Evolutionary conservation across 2,113 vertebrate species (phyloP).

Genomic region (Colossoma macropomum): DNA sequence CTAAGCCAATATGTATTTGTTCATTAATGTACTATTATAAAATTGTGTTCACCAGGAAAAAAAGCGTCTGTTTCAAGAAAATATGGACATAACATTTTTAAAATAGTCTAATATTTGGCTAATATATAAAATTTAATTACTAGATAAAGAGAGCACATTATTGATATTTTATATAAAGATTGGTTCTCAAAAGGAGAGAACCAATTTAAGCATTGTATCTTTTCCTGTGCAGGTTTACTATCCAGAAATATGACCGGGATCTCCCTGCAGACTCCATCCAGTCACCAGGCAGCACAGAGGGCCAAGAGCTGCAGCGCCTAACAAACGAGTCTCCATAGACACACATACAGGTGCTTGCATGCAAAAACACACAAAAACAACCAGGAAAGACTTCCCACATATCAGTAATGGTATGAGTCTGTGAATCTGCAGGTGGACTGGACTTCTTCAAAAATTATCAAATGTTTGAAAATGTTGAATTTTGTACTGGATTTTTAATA

Average conservation of each 20-base stretch:
- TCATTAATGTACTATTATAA: no score
- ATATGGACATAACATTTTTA: no score
- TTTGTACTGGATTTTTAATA: not conserved
- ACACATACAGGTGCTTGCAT: not conserved
- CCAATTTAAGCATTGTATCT: not conserved
- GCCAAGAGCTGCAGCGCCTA: slow-evolving; percentile 59
- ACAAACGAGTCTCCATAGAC: slow-evolving; percentile 49
- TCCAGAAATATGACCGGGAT: slow-evolving; percentile 42
- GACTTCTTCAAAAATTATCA: not conserved
- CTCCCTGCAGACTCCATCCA: slow-evolving; percentile 47
- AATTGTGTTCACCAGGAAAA: no score
- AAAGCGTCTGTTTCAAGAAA: no score
- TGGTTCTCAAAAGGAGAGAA: not conserved
- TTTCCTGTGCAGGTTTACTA: slow-evolving; percentile 52
- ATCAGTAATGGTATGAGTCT: not conserved
- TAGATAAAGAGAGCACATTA: no score
- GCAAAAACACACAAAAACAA: slow-evolving; percentile 18
- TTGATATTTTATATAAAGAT: no score
- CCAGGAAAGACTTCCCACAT: not conserved
- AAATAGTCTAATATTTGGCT: no score
- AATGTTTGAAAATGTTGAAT: not conserved
- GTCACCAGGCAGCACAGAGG: slow-evolving; percentile 52
- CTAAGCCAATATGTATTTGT: no score
- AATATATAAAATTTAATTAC: no score
- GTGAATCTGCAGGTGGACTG: not conserved